Conservation (phyloP, 2,888 invertebrate species). For the Drosophila helvetica region DNA sequence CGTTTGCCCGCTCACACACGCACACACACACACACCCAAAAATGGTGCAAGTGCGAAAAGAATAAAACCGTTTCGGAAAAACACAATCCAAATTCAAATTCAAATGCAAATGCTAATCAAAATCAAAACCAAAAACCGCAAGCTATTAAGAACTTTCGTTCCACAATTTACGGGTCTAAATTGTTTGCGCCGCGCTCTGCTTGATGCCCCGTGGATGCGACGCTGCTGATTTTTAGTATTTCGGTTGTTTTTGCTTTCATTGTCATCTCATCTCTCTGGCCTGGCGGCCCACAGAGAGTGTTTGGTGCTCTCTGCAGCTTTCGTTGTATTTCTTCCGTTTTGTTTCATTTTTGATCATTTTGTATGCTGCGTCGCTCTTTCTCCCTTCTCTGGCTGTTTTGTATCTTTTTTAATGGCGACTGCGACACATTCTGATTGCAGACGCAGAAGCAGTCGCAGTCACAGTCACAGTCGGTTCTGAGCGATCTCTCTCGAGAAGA, state of each 20-base stretch:
- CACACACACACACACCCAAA: not conserved
- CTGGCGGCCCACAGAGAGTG: not conserved
- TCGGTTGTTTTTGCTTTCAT: conserved; percentile 30
- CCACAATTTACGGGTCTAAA: conserved; percentile 40
- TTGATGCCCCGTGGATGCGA: conserved; percentile 17
- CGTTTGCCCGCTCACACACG: conserved; percentile 24
- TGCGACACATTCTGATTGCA: conserved; percentile 29
- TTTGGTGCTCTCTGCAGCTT: conserved; percentile 34
- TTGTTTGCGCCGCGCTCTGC: conserved; percentile 32
- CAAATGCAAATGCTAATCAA: conserved; percentile 18
- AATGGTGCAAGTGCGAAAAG: conserved; percentile 8
- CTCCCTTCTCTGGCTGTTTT: conserved; percentile 4
- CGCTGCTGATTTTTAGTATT: conserved; percentile 1
- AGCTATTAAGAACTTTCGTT: conserved; percentile 41
- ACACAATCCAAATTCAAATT: conserved; percentile 11
- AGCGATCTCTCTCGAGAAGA: conserved; percentile 26
- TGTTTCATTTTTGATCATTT: conserved; percentile 29
- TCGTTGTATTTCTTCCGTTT: conserved; percentile 17
- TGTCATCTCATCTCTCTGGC: conserved; percentile 24
- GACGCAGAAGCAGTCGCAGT: not conserved
- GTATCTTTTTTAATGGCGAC: conserved; percentile 17
- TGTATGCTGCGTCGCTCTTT: conserved; percentile 28
- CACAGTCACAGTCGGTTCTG: conserved; percentile 15
- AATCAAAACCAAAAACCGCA: conserved; percentile 53
- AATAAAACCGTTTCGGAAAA: conserved; percentile 13